Conservation (phyloP, 1,140 invertebrate species). For the Charaxes varanes region DNA sequence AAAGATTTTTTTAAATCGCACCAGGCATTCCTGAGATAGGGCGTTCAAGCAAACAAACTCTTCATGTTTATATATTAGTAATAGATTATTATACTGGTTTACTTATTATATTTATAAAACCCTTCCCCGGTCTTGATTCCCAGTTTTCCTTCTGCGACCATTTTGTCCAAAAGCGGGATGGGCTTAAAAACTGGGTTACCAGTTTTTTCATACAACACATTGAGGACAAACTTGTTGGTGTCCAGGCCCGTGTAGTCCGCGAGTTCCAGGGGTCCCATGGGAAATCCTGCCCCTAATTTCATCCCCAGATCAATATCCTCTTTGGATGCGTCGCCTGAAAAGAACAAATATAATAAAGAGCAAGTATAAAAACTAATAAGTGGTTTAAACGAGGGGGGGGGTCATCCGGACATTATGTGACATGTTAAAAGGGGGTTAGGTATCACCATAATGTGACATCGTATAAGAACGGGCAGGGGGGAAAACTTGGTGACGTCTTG, state of each 20-base stretch:
- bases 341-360: not conserved
- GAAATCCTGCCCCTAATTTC: slow-evolving; percentile 90
- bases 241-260: slow-evolving; percentile 88
- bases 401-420: too few relatives aligned
- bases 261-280: slow-evolving; percentile 90
- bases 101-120: slow-evolving; percentile 87
- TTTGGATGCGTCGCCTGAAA: slow-evolving; percentile 78
- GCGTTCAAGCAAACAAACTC: too few relatives aligned
- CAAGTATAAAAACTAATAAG: too few relatives aligned
- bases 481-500: too few relatives aligned
- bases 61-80: too few relatives aligned
- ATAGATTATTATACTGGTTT: too few relatives aligned
- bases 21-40: too few relatives aligned
- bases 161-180: slow-evolving; percentile 78
- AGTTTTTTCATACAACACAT: slow-evolving; percentile 84
- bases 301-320: slow-evolving; percentile 89
- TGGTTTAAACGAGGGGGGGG: too few relatives aligned
- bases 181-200: slow-evolving; percentile 83
- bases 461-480: too few relatives aligned
- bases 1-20: too few relatives aligned
- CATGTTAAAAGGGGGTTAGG: too few relatives aligned
- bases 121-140: slow-evolving; percentile 90
- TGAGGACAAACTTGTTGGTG: slow-evolving; percentile 77
- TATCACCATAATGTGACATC: too few relatives aligned
- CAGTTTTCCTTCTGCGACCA: slow-evolving; percentile 86